These are phyloP conservation scores for Corythornis cristatus DNA, from an alignment of 2,113 vertebrate genomes.

Conservation along the genomic window DNA sequence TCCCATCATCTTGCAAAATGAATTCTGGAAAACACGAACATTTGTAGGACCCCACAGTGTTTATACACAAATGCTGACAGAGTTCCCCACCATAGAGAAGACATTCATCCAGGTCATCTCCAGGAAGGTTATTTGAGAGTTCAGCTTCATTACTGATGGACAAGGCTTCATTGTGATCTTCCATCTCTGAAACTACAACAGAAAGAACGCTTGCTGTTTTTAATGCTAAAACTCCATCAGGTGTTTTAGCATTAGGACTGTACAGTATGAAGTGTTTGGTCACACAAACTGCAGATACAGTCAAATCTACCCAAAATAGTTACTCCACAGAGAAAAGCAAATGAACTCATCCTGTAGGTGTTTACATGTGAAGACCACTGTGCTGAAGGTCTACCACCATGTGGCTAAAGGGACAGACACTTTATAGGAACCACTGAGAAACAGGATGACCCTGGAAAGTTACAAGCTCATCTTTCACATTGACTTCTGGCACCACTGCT, in stretches of 20 bases:
- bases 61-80: slow-evolving; percentile 84
- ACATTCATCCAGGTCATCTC: slow-evolving; percentile 85
- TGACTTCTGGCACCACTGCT: neutral
- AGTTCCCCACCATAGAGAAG: slow-evolving; percentile 78
- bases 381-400: neutral
- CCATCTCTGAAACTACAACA: slow-evolving; percentile 81
- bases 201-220: neutral
- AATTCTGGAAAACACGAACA: slow-evolving; percentile 87
- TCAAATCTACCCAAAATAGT: neutral
- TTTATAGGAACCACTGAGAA: neutral
- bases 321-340: neutral
- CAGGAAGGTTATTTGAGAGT: slow-evolving; percentile 75
- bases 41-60: slow-evolving; percentile 85
- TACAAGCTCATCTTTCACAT: neutral
- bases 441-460: neutral
- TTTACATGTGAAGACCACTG: neutral
- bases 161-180: slow-evolving; percentile 81
- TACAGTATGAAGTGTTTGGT: rapidly evolving
- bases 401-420: neutral
- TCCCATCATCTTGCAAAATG: slow-evolving; percentile 83
- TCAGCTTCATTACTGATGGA: slow-evolving; percentile 79
- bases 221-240: neutral
- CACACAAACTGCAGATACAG: neutral
- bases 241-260: neutral
- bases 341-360: neutral